Evolutionary conservation across 2,888 invertebrate species (phyloP), one percentile per base, ranked within the genome.

Genomic region (Drosophila recens): DNA sequence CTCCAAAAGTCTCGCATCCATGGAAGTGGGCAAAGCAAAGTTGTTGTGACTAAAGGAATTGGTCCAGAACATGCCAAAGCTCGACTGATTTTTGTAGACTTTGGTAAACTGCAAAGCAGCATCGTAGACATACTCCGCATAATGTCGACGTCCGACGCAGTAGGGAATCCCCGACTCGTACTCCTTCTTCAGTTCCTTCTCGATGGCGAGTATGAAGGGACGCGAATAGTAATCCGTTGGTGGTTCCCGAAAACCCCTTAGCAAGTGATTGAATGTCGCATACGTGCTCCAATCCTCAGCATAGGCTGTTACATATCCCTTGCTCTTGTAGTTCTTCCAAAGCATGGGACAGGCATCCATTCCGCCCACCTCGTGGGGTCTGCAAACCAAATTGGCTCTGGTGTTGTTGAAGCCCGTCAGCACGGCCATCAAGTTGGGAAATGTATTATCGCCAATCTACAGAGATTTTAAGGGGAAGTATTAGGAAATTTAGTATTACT

Each of bases 381-480:
- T 91, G 68, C 94, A 94, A 48, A 93, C 90, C 0, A 90, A 76
- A 42, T 94, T 92, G 3, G 95, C 92, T 13, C 93, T 82, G 0
- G 90, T 75, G 13, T 89, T 83, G 64, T 93, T 94, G 67, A 94
- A 93, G 0, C 98, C 98, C 0, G 96, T 95, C 4, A 97, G 93
- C 45, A 96, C 93, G 0, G 97, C 97, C 94, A 97, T 96, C 62
- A 98, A 92, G 92, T 98, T 98, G 0, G 98, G 97, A 88, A 96
- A 97, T 0, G 97, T 98, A 83, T 98, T 98, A 83, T 98, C 98
- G 0, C 95, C 97, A 72, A 96, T 94, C 94, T 97, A 46, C 4
- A 51, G 34, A 4, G 4, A 9, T 48, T 33, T 5, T 27, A 27
- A 6, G 6, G 23, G 23, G 0, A 2, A 23, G 23, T 23, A 4